phyloP scores from a whole-genome alignment of 2,113 vertebrate species.

The Cygnus atratus region DNA sequence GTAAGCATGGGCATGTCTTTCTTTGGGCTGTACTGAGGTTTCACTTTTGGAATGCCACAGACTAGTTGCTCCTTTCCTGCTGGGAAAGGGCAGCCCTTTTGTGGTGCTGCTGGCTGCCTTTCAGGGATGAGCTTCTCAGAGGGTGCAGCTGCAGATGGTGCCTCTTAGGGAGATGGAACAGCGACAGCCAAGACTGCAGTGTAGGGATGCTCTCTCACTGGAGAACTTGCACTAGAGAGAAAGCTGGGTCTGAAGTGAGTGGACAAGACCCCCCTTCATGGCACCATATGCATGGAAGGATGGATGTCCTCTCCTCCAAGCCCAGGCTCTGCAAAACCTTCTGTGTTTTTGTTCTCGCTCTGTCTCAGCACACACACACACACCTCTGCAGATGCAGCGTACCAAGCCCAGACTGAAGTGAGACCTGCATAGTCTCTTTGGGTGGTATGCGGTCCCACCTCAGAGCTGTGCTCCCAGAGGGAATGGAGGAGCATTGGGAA shows the following conservation, averaged over 20 bases:
- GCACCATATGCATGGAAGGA: accelerated
- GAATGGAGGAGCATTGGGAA: no score
- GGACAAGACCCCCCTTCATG: no score
- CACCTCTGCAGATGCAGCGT: no score
- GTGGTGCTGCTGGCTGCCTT: no score
- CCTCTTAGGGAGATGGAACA: neutral
- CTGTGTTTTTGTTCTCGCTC: no score
- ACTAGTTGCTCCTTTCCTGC: neutral
- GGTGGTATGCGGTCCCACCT: no score
- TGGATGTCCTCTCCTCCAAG: neutral
- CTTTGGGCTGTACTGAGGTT: neutral
- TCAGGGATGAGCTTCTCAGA: neutral
- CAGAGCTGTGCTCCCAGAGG: no score
- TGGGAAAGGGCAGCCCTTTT: neutral
- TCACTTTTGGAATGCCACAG: neutral
- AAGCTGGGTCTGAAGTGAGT: neutral
- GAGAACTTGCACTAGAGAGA: neutral
- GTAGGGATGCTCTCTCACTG: neutral
- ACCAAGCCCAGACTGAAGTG: no score
- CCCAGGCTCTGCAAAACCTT: neutral
- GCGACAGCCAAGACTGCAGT: neutral
- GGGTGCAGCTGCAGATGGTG: neutral
- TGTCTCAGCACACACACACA: no score
- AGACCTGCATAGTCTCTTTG: no score
- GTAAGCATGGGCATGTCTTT: neutral